These are phyloP conservation scores for Caranx ignobilis DNA, from an alignment of 2,113 vertebrate genomes.

Conservation along the genomic window DNA sequence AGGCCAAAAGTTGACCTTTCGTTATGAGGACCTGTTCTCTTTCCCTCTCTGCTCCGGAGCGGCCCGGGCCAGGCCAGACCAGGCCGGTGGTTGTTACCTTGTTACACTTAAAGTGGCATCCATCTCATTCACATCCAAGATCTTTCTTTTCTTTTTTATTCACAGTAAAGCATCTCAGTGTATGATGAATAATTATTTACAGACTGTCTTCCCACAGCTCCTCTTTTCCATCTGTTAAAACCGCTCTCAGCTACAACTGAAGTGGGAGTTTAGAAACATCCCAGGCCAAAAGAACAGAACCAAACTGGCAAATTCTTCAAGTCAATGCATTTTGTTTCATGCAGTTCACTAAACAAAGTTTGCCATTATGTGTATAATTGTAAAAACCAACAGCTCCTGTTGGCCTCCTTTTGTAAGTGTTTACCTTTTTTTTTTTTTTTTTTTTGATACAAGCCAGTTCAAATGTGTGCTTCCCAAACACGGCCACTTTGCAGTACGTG, in stretches of 20 bases:
- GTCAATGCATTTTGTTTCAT: constrained; percentile 11
- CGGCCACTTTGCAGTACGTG: constrained; percentile 13
- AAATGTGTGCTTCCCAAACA: constrained; percentile 19
- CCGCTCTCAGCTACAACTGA: constrained; percentile 30
- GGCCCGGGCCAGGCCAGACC: background rate
- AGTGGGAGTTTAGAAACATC: constrained; percentile 25
- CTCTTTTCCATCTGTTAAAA: constrained; percentile 57
- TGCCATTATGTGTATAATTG: constrained; percentile 1
- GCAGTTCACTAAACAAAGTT: constrained; percentile 22
- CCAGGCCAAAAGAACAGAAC: constrained; percentile 31
- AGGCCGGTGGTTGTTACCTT: constrained; percentile 31
- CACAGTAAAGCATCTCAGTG: constrained; percentile 30
- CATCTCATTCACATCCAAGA: constrained; percentile 14
- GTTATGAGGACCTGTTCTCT: constrained; percentile 33
- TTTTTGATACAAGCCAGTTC: constrained; percentile 2
- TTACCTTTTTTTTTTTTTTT: background rate
- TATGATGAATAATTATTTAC: constrained; percentile 51
- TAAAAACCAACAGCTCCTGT: constrained; percentile 15
- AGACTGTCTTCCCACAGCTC: constrained; percentile 24
- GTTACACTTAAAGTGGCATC: constrained; percentile 37
- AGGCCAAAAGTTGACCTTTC: constrained; percentile 64
- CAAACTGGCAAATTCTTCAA: constrained; percentile 1
- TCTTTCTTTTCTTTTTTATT: constrained; percentile 39
- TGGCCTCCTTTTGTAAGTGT: constrained; percentile 32
- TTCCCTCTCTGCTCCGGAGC: constrained; percentile 2